These are phyloP conservation scores for Danionella cerebrum DNA, from an alignment of 2,113 vertebrate genomes.

Conservation along the genomic window DNA sequence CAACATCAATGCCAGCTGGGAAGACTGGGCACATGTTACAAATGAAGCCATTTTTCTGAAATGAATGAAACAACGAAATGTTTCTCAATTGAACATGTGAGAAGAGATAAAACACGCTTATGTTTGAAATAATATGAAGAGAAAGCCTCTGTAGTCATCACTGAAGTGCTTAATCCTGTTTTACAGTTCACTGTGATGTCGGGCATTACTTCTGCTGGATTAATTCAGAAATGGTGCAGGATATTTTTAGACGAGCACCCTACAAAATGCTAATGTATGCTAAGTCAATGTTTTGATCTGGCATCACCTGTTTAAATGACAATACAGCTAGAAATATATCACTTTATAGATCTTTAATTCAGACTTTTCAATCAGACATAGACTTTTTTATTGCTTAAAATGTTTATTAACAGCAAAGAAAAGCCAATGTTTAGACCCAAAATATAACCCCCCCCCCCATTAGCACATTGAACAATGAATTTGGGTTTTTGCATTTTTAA, in stretches of 20 bases:
- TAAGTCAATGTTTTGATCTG: background rate
- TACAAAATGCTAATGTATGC: background rate
- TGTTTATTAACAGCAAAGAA: too few species aligned
- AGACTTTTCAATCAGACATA: background rate
- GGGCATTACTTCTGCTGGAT: background rate
- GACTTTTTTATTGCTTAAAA: background rate
- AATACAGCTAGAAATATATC: background rate
- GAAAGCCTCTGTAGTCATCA: background rate
- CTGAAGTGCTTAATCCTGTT: background rate
- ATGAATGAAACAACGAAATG: too few species aligned
- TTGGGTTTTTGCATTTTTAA: too few species aligned
- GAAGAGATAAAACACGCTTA: too few species aligned
- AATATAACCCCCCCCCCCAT: too few species aligned
- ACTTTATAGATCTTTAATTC: background rate
- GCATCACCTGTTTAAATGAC: background rate
- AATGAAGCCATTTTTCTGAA: too few species aligned
- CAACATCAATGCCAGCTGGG: too few species aligned
- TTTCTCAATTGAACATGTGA: too few species aligned
- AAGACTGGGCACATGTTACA: too few species aligned
- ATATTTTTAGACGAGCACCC: slow-evolving; percentile 3
- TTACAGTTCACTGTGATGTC: background rate
- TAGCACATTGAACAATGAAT: too few species aligned
- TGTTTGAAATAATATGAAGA: background rate
- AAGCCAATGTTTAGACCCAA: too few species aligned
- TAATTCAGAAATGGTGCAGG: background rate